Evolutionary conservation across 2,797 vertebrate species (phyloP).

Genomic region (Carapus acus): DNA sequence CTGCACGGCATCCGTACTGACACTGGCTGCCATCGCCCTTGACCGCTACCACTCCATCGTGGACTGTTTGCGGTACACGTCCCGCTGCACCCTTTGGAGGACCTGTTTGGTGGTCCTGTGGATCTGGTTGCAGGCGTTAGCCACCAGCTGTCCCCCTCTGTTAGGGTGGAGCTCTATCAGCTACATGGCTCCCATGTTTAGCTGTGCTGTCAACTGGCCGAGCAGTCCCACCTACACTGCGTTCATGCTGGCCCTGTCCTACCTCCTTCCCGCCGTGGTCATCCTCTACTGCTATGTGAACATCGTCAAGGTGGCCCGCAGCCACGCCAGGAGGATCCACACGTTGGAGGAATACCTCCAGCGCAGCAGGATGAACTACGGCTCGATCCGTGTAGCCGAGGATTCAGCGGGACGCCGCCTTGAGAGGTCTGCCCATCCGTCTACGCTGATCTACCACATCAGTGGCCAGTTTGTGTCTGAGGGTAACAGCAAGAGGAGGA

Average conservation of each 20-base stretch:
- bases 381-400: conserved; percentile 15
- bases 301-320: conserved; percentile 74
- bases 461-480: conserved; percentile 67
- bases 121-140: conserved; percentile 80
- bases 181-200: conserved; percentile 72
- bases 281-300: conserved; percentile 79
- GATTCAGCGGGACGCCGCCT: conserved; percentile 24
- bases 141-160: conserved; percentile 74
- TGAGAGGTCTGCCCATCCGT: conserved; percentile 50
- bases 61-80: conserved; percentile 76
- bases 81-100: conserved; percentile 72
- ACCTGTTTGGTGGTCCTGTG: conserved; percentile 70
- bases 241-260: conserved; percentile 67
- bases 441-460: conserved; percentile 68
- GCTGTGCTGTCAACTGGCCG: conserved; percentile 73
- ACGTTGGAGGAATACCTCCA: conserved; percentile 73
- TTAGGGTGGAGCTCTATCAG: conserved; percentile 75
- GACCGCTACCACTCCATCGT: conserved; percentile 80
- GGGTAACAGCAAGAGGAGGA: conserved; percentile 30
- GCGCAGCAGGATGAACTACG: conserved; percentile 45
- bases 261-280: conserved; percentile 70
- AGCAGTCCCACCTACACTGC: conserved; percentile 73
- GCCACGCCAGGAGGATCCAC: conserved; percentile 75
- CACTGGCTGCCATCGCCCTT: conserved; percentile 76
- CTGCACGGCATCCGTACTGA: conserved; percentile 78